A percentile compares a stretch with the other conserved stretches of the same genome.
These are phyloP conservation scores for Eulimnadia texana DNA, from an alignment of 1,140 invertebrate genomes.

Conservation along the genomic window DNA sequence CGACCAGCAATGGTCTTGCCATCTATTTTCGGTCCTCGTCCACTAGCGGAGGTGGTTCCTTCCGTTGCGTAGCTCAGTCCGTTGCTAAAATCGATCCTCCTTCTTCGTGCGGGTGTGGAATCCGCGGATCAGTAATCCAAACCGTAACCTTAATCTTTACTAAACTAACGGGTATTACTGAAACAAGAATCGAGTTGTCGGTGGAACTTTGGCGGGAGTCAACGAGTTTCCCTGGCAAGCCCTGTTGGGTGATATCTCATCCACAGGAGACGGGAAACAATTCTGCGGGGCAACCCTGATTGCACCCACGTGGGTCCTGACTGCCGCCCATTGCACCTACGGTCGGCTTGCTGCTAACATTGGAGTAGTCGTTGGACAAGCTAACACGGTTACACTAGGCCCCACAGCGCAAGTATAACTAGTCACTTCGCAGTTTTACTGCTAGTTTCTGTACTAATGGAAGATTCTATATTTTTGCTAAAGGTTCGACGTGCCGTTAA, in stretches of 20 bases:
- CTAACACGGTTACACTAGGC: background rate
- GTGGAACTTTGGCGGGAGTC: slow-evolving; percentile 7
- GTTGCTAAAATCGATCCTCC: slow-evolving; percentile 15
- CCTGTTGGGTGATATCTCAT: slow-evolving; percentile 3
- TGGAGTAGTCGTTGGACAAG: slow-evolving; percentile 10
- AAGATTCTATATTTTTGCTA: background rate
- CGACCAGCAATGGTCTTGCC: slow-evolving; percentile 29
- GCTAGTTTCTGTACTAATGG: background rate
- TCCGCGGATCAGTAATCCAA: slow-evolving; percentile 13
- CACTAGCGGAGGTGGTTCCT: slow-evolving; percentile 31
- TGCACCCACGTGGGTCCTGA: slow-evolving; percentile 29
- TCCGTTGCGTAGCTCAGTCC: slow-evolving; percentile 33
- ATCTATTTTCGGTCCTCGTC: slow-evolving; percentile 30
- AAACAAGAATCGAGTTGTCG: slow-evolving; percentile 14
- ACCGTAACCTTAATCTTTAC: background rate
- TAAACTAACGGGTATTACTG: background rate
- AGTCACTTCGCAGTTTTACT: background rate
- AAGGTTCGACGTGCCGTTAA: slow-evolving; percentile 16
- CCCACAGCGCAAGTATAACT: slow-evolving; percentile 12
- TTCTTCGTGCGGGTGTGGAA: slow-evolving; percentile 9
- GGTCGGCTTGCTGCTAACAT: slow-evolving; percentile 10
- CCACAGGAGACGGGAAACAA: slow-evolving; percentile 16
- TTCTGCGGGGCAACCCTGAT: slow-evolving; percentile 34
- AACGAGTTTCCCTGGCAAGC: slow-evolving; percentile 16
- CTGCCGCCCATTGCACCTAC: slow-evolving; percentile 30